Evolutionary conservation across 2,888 invertebrate species (phyloP).

Genomic region (Gymnocheta viridis): DNA sequence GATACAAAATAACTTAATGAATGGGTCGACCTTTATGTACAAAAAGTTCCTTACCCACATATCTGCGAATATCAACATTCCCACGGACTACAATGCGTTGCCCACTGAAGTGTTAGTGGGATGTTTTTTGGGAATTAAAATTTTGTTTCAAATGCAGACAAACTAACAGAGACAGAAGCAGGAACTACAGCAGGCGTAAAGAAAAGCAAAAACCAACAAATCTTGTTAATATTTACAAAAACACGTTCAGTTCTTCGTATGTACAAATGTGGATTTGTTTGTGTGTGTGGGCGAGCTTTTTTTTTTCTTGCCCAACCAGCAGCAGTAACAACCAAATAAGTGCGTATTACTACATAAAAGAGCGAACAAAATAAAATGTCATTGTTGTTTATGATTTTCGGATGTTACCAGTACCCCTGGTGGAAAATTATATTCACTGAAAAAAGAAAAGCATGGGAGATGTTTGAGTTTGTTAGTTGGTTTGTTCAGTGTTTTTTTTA

Average conservation of each 20-base stretch:
- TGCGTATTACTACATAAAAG: conserved; percentile 57
- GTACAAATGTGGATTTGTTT: neutral
- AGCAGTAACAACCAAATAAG: conserved; percentile 58
- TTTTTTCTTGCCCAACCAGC: neutral
- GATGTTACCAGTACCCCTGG: conserved; percentile 73
- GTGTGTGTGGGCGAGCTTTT: neutral
- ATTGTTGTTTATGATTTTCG: conserved; percentile 80
- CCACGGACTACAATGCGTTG: conserved; percentile 44
- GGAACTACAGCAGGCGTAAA: conserved; percentile 36
- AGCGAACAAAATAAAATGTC: conserved; percentile 69
- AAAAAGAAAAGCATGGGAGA: conserved; percentile 8
- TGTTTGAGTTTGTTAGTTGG: conserved; percentile 19
- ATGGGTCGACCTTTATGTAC: neutral
- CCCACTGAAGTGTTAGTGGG: conserved; percentile 73
- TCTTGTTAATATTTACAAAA: conserved; percentile 50
- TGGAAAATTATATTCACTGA: conserved; percentile 50
- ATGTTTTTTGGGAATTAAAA: conserved; percentile 71
- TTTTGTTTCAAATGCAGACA: conserved; percentile 52
- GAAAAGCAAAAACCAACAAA: conserved; percentile 53
- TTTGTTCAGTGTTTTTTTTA: conserved; percentile 2
- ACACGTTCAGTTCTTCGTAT: conserved; percentile 26
- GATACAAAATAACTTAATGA: too few relatives aligned
- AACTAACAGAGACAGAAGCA: conserved; percentile 35
- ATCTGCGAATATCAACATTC: conserved; percentile 39
- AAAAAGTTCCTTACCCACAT: neutral